Evolutionary conservation across 2,113 vertebrate genomes (phyloP).

Genomic region (Elephantulus edwardii): DNA sequence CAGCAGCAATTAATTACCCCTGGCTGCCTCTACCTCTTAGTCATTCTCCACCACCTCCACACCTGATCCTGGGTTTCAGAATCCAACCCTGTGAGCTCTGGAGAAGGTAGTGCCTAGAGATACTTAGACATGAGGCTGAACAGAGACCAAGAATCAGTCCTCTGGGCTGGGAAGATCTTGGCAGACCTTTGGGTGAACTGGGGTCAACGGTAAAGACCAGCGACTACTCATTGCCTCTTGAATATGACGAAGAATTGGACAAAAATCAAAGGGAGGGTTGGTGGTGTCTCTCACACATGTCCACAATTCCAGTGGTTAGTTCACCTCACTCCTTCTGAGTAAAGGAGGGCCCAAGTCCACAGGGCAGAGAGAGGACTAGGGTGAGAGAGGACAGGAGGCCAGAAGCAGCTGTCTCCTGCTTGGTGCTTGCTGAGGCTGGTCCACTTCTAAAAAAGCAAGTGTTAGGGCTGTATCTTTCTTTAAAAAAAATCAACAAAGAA

Average conservation of each 20-base stretch:
- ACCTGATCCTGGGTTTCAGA: background rate
- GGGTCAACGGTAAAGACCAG: background rate
- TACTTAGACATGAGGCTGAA: background rate
- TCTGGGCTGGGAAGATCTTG: slow-evolving; percentile 10
- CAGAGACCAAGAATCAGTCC: background rate
- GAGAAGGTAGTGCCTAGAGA: background rate
- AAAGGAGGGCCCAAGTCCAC: background rate
- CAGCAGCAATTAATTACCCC: background rate
- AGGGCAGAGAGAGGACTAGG: background rate
- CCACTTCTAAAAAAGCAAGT: slow-evolving; percentile 15
- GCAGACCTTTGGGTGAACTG: background rate
- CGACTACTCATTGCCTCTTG: background rate
- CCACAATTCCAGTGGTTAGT: background rate
- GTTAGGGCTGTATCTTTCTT: background rate
- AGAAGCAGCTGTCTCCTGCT: background rate
- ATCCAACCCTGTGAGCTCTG: background rate
- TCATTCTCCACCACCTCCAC: background rate
- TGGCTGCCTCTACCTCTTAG: background rate
- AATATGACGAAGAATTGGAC: background rate
- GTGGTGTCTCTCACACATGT: background rate
- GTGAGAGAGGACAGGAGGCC: background rate
- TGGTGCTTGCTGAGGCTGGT: slow-evolving; percentile 48
- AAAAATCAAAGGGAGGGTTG: background rate
- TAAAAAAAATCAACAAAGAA: background rate
- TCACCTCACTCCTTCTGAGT: background rate